Evolutionary conservation across 2,888 invertebrate species (phyloP), one percentile per base, ranked within the genome.

Genomic region (Diploptera punctata): DNA sequence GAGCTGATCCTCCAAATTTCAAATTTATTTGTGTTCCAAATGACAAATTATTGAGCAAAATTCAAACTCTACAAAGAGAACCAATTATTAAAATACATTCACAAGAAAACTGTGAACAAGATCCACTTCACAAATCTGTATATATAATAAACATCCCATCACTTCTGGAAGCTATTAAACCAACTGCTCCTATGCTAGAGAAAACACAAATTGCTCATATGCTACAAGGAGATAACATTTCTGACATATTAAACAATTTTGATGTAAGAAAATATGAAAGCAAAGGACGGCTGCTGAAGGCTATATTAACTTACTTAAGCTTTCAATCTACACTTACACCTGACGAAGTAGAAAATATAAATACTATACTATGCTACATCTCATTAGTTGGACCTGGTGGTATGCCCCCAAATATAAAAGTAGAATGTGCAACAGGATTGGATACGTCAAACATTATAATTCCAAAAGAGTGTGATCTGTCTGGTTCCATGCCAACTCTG

Each of bases 1-100:
- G n/a, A 18, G 43, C 19, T n/a, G 1, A 19, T 16, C 24, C 13
- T 43, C 62, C 62, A 65, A 43, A 13, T 5, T 65, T 65, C 18
- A 65, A 65, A 16, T 65, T 43, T 65, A 44, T 65, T 13, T 65
- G 62, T 44, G 44, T 43, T 65, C 43, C 62, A 24, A n/a, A 1
- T 24, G 43, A n/a, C 1, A 18, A 38, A 10, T 62, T 19, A 2
- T 24, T 13, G 3, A 1, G 9, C 19, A 21, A 38, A 62, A 62
- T 2, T 21, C 33, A 3, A 10, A 38, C 21, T 10, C 21, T 18
- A 38, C 9, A 13, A 19, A 24, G 9, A 13, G 24, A n/a, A 21
- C 19, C 33, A 21, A 19, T 24, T 10, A 33, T 62, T 19, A 62
- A 19, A 21, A 62, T 62, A 19, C 18, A n/a, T 7, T 29, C 62